phyloP scores from a whole-genome alignment of 2,797 vertebrate genomes.

The Acestrorhynchus altus region DNA sequence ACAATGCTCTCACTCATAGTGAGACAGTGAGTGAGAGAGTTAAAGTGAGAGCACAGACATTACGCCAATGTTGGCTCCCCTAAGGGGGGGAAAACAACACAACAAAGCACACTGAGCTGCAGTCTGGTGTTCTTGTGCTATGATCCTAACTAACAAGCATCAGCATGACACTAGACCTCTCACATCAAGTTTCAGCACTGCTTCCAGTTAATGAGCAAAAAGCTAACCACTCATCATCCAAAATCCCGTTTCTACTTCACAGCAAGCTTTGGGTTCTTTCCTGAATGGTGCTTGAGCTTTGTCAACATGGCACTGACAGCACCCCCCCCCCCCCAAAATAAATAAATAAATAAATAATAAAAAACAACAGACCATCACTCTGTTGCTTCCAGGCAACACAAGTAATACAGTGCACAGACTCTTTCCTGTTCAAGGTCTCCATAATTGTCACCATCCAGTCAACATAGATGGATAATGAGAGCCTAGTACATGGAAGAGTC shows the following conservation, averaged over 20 bases:
- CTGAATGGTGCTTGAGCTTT: not conserved
- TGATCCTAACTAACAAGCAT: slow-evolving; percentile 15
- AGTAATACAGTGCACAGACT: not conserved
- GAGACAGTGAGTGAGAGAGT: not conserved
- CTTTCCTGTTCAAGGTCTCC: not conserved
- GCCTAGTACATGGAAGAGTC: no score
- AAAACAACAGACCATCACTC: not conserved
- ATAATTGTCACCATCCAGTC: not conserved
- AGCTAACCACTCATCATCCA: not conserved
- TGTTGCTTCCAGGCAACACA: not conserved
- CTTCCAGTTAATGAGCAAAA: not conserved
- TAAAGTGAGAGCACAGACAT: not conserved
- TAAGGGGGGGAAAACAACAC: not conserved
- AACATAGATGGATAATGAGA: not conserved
- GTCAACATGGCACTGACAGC: not conserved
- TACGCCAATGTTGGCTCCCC: not conserved
- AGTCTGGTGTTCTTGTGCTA: not conserved
- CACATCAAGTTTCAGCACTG: not conserved
- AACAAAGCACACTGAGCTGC: not conserved
- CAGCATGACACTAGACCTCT: slow-evolving; percentile 13
- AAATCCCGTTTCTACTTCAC: slow-evolving; percentile 9
- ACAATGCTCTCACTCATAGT: no score
- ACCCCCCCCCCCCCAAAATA: no score
- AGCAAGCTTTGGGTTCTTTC: not conserved
- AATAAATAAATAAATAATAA: no score